phyloP scores from a whole-genome alignment of 1,140 invertebrate genomes.

The Caenorhabditis latens region DNA sequence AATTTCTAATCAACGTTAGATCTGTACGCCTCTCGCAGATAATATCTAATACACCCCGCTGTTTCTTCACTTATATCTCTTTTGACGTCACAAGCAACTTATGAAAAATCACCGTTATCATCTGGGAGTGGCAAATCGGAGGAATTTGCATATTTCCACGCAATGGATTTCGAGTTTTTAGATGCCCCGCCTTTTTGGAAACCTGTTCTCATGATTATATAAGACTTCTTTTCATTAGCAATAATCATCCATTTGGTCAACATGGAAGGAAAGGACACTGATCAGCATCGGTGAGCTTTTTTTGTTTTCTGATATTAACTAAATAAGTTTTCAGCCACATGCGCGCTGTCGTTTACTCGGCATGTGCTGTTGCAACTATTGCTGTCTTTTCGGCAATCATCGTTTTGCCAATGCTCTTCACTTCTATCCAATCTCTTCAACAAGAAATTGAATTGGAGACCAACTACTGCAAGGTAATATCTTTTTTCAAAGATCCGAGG shows the following conservation, averaged over 20 bases:
- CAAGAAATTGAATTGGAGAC: slow-evolving; percentile 62
- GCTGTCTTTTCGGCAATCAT: slow-evolving; percentile 64
- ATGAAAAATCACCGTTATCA: slow-evolving; percentile 48
- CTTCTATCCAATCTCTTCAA: slow-evolving; percentile 65
- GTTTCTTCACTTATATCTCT: neutral
- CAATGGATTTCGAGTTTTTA: slow-evolving; percentile 32
- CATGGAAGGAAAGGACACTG: slow-evolving; percentile 48
- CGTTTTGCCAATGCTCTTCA: slow-evolving; percentile 66
- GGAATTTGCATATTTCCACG: slow-evolving; percentile 36
- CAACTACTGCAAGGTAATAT: slow-evolving; percentile 67
- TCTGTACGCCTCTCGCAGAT: neutral
- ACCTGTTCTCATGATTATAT: slow-evolving; percentile 23
- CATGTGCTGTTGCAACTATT: slow-evolving; percentile 63
- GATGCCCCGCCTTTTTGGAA: slow-evolving; percentile 2
- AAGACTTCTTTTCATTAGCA: slow-evolving; percentile 12
- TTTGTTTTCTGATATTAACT: neutral
- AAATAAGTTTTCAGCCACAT: slow-evolving; percentile 57
- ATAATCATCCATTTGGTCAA: slow-evolving; percentile 44
- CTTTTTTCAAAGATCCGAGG: neutral
- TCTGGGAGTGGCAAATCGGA: slow-evolving; percentile 33
- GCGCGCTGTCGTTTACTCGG: slow-evolving; percentile 63
- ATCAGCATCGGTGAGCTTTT: slow-evolving; percentile 72
- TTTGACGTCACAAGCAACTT: slow-evolving; percentile 36
- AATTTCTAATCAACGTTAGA: neutral
- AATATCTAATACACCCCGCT: neutral